Evolutionary conservation across 2,797 vertebrate species (phyloP), one percentile per base, ranked within the genome.

Genomic region (Emys orbicularis): DNA sequence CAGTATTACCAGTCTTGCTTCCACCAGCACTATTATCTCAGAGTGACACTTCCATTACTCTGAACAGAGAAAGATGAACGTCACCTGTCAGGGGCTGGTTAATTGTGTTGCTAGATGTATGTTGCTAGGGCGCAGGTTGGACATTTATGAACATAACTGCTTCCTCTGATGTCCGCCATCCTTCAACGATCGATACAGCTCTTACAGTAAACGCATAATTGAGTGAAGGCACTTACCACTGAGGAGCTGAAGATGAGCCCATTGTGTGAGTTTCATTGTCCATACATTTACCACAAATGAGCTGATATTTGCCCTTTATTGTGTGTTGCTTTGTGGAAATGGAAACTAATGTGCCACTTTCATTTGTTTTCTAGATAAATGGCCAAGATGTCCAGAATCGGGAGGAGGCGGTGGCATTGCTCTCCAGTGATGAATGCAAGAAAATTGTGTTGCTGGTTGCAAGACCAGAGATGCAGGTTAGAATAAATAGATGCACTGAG

Each of bases 1-100:
- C 94, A 97, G 98, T 96, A 97, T 97, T 98, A 98, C 98, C 97
- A 97, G 98, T 98, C 97, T 98, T 98, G 98, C 99, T 97, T 98
- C 98, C 97, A 98, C 98, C 98, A 97, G 98, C 98, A 98, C 99
- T 98, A 99, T 99, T 99, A 99, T 99, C 99, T 99, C 98, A 97
- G 98, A 98, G 97, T 99, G 99, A 99, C 99, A 99, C 99, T 98
- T 98, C 98, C 99, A 99, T 99, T 99, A 99, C 98, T 99, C 99
- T 99, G 98, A 98, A 98, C 89, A 81, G 98, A 98, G 98, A 99
- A 99, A 99, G 99, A 99, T 99, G 99, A 99, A 99, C 99, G 98
- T 98, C 98, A 99, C 98, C 99, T 99, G 99, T 99, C 99, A 99
- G 97, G 90, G 97, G 97, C 98, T 99, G 98, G 99, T 99, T 99